A percentile compares a stretch with the other conserved stretches of the same genome.
phyloP scores from a whole-genome alignment of 2,113 vertebrate species.

The Clupea harengus region DNA sequence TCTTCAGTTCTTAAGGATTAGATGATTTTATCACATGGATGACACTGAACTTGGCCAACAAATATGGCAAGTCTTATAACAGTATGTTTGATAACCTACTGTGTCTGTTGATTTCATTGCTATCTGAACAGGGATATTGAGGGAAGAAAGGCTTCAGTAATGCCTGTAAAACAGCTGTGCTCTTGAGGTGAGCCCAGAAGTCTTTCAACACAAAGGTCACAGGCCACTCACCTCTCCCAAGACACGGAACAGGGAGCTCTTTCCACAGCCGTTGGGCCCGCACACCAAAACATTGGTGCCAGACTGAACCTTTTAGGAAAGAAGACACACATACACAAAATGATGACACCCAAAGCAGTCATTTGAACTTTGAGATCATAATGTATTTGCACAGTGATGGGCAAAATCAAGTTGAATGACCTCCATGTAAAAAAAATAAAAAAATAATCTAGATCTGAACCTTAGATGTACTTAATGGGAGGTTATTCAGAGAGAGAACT shows the following conservation, averaged over 20 bases:
- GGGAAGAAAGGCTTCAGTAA: background rate
- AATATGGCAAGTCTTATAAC: too few species aligned
- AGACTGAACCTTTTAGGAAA: slow-evolving; percentile 80
- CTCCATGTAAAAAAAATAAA: background rate
- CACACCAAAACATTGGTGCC: slow-evolving; percentile 96
- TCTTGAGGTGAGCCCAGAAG: background rate
- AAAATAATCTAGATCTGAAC: background rate
- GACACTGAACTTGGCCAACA: background rate
- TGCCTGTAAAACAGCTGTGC: background rate
- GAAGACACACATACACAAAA: slow-evolving; percentile 4
- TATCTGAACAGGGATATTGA: background rate
- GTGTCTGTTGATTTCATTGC: background rate
- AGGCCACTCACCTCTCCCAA: slow-evolving; percentile 86
- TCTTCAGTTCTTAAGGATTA: too few species aligned
- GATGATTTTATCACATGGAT: too few species aligned
- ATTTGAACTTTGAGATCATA: background rate
- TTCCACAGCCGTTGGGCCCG: slow-evolving; percentile 97
- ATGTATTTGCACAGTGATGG: background rate
- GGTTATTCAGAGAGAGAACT: background rate
- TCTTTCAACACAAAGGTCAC: background rate
- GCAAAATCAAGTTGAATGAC: slow-evolving; percentile 9
- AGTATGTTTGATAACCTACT: background rate
- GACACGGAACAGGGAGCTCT: slow-evolving; percentile 94
- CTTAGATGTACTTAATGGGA: background rate
- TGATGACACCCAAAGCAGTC: background rate